A percentile compares a stretch with the other conserved stretches of the same genome.
Evolutionary conservation across 2,888 invertebrate genomes (phyloP).

Genomic region (Cosmorhoe ocellata): DNA sequence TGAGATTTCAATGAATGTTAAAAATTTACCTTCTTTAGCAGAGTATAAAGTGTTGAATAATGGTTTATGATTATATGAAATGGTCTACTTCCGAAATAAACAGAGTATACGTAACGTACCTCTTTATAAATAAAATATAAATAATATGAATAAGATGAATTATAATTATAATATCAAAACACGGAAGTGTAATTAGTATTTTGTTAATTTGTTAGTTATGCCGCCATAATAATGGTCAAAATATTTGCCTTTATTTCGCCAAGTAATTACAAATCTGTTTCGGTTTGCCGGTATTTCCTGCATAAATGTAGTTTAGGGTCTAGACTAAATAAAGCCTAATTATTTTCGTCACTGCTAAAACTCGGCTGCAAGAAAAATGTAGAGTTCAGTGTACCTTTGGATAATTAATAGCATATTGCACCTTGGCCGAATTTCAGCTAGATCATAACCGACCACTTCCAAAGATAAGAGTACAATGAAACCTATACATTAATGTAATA

Average conservation of each 20-base stretch:
- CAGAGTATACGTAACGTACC: slow-evolving; percentile 13
- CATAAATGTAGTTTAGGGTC: too few species aligned
- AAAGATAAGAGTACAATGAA: slow-evolving; percentile 36
- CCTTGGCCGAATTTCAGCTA: slow-evolving; percentile 36
- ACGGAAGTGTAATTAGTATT: slow-evolving; percentile 1
- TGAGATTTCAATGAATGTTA: too few species aligned
- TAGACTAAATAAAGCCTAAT: too few species aligned
- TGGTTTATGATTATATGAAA: slow-evolving; percentile 24
- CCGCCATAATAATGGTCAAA: too few species aligned
- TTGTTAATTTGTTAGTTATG: too few species aligned
- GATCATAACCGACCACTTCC: slow-evolving; percentile 36
- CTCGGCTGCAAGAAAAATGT: too few species aligned
- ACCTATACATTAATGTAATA: slow-evolving; percentile 31
- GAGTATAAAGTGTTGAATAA: slow-evolving; percentile 27
- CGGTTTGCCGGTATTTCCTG: neutral
- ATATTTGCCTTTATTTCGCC: too few species aligned
- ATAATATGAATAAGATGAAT: slow-evolving; percentile 10
- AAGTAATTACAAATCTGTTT: neutral
- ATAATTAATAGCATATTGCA: slow-evolving; percentile 1
- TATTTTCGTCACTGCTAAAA: too few species aligned
- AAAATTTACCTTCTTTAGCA: too few species aligned
- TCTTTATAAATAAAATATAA: slow-evolving; percentile 17
- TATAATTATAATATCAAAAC: slow-evolving; percentile 5
- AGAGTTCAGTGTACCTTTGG: neutral
- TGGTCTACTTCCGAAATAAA: slow-evolving; percentile 26